These are phyloP conservation scores for Enteromius paludinosus DNA, from an alignment of 2,797 vertebrate species.

Conservation along the genomic window DNA sequence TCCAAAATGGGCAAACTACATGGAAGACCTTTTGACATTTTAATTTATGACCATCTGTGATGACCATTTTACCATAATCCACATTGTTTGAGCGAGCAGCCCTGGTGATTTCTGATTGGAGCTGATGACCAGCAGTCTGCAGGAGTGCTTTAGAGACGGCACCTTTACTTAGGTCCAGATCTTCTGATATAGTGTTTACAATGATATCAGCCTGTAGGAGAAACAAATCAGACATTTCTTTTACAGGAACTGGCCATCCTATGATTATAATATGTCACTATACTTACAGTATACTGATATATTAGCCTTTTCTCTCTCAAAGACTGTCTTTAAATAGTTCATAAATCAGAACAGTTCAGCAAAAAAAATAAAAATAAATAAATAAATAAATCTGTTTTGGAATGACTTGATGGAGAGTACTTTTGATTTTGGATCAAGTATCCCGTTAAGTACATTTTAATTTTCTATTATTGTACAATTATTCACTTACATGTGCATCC, in stretches of 20 bases:
- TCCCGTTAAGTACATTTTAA: neutral
- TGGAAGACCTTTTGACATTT: constrained; percentile 80
- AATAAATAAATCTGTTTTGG: neutral
- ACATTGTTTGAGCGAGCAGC: rapidly evolving
- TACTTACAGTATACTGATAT: neutral
- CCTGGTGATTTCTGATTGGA: constrained; percentile 73
- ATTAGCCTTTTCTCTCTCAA: neutral
- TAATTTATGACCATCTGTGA: constrained; percentile 77
- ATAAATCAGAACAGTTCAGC: neutral
- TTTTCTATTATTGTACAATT: neutral
- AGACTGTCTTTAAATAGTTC: neutral
- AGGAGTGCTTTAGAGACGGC: constrained; percentile 83
- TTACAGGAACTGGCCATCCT: neutral
- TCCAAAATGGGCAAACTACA: constrained; percentile 74
- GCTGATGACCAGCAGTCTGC: constrained; percentile 72
- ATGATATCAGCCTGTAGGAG: constrained; percentile 78
- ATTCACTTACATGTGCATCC: constrained; percentile 80
- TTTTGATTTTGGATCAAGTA: neutral
- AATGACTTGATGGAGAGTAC: neutral
- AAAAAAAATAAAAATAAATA: neutral
- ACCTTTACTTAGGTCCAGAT: constrained; percentile 76
- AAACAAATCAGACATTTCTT: constrained; percentile 2
- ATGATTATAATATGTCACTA: neutral
- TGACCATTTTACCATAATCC: constrained; percentile 65
- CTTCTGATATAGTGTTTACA: constrained; percentile 81